A percentile compares a stretch with the other conserved stretches of the same genome.
Conservation (phyloP, 2,888 invertebrate species). For the Melanargia galathea region DNA sequence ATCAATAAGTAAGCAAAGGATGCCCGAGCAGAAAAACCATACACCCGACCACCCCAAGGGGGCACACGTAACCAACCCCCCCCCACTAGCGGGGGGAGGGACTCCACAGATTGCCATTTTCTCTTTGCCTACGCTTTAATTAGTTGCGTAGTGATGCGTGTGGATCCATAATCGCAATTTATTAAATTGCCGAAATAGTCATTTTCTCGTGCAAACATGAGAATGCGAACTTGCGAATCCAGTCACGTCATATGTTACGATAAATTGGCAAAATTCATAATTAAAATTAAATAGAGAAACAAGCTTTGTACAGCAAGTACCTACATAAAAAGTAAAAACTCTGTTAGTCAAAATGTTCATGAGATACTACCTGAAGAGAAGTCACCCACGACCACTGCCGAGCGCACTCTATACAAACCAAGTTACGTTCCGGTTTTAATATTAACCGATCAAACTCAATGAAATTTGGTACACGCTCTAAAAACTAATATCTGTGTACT, state of each 20-base stretch:
- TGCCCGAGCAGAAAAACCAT: slow-evolving; percentile 84
- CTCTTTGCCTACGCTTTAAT: slow-evolving; percentile 83
- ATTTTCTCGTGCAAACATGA: slow-evolving; percentile 26
- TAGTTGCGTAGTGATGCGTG: slow-evolving; percentile 82
- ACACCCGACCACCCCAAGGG: slow-evolving; percentile 82
- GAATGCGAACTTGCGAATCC: not conserved
- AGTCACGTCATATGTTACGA: not conserved
- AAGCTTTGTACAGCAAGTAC: not conserved
- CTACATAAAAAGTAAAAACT: not conserved
- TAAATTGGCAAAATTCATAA: not conserved
- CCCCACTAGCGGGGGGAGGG: slow-evolving; percentile 81
- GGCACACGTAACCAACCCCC: slow-evolving; percentile 82
- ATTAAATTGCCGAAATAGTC: slow-evolving; percentile 63
- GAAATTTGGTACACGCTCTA: no score
- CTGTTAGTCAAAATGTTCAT: not conserved
- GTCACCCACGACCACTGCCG: no score
- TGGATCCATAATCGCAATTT: slow-evolving; percentile 76
- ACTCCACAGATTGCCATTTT: slow-evolving; percentile 82
- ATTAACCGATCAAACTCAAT: no score
- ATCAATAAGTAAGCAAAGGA: slow-evolving; percentile 84
- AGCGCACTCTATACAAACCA: no score
- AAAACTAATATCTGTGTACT: no score
- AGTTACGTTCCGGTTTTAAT: no score
- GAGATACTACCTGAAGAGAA: no score
- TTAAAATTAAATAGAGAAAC: not conserved